Conservation (phyloP, 2,888 invertebrate species). For the Pachycephus smyrnensis region DNA sequence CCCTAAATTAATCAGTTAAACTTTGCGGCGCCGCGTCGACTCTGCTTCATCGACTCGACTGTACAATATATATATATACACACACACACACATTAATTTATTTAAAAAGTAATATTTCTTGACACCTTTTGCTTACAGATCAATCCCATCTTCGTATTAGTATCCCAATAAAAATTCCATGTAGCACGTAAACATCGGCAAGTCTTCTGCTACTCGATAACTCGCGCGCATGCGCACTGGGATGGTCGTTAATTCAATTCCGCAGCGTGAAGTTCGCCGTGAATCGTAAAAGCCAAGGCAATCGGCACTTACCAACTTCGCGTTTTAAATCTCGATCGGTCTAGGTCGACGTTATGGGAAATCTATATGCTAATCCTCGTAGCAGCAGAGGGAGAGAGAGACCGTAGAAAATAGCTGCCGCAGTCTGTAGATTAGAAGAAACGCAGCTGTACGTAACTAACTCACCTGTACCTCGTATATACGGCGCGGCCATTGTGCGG, state of each 20-base stretch:
- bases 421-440: not conserved
- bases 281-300: not conserved
- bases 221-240: not conserved
- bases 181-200: not conserved
- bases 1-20: constrained; percentile 32
- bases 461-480: not conserved
- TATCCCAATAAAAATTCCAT: not conserved
- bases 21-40: not conserved
- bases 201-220: not conserved
- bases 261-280: not conserved
- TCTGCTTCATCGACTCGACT: too few relatives aligned
- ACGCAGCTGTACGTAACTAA: not conserved
- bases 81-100: too few relatives aligned
- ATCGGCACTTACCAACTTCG: not conserved
- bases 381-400: not conserved
- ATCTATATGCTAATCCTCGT: not conserved
- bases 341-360: not conserved
- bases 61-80: too few relatives aligned
- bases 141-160: not conserved
- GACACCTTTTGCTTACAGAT: not conserved
- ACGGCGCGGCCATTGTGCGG: not conserved
- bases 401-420: not conserved
- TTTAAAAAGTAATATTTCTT: too few relatives aligned
- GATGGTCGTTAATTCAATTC: not conserved
- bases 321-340: not conserved